Evolutionary conservation across 2,888 invertebrate genomes (phyloP), one percentile per base, ranked within the genome.

Genomic region (Nemotelus pantherinus): DNA sequence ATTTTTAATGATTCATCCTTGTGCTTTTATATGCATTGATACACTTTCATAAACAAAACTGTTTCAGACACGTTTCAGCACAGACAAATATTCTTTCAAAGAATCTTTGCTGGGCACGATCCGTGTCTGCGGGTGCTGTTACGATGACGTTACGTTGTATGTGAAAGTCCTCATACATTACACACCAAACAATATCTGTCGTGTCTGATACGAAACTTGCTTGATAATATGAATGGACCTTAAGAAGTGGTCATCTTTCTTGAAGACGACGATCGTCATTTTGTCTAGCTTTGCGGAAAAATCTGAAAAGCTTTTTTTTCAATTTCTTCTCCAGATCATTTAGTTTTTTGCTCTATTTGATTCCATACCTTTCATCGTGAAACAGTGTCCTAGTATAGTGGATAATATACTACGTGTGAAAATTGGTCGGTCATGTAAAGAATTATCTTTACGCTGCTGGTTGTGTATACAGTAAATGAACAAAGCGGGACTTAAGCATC

Each of bases 191-290:
- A 25, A 25, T 25, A 25, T 25, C 25, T 25, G 25, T 25, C 25
- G 25, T 25, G 25, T 25, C 25, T 25, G 25, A 25, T 25, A 25
- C 25, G 25, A 25, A 25, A 25, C 25, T 25, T 25, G 25, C 25
- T 25, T 25, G 25, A 25, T 25, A 25, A 25, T 25, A 25, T 1
- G 25, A 25, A 25, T 25, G 25, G 25, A 25, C 25, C 25, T 25
- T 25, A 63, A 63, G 43, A 63, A 63, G 63, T 43, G 41, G 41
- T 43, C 63, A 65, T 47, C 65, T 65, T 65, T 65, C 65, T 45
- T 65, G 45, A n/a, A n/a, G 65, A 47, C 9, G 25, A 65, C 25
- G 25, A 25, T 65, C 65, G 2, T 65, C 65, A 65, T 65, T 65
- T 65, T 47, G 45, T 47, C 47, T 65, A n/a, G 25, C 45, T 3